Conservation (phyloP, 2,888 invertebrate genomes). For the Netelia virgata region DNA sequence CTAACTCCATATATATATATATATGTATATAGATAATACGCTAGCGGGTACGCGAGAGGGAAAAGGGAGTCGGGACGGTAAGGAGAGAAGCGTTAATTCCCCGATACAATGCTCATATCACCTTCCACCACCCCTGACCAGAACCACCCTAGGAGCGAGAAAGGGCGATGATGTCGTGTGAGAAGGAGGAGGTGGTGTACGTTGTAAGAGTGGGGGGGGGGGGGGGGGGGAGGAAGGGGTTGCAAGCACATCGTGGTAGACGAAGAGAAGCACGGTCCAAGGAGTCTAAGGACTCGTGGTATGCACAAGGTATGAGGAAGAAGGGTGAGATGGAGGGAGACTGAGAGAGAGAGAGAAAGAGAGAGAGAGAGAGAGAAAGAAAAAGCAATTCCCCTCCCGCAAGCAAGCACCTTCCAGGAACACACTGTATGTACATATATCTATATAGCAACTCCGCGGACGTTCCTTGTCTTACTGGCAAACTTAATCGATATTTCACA, state of each 20-base stretch:
- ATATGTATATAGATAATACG: slow-evolving; percentile 12
- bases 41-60: slow-evolving; percentile 65
- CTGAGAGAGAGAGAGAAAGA: slow-evolving; percentile 24
- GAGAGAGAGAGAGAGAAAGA: slow-evolving; percentile 23
- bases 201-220: not conserved
- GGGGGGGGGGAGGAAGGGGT: not conserved
- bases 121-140: slow-evolving; percentile 82
- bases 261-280: slow-evolving; percentile 42
- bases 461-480: slow-evolving; percentile 85
- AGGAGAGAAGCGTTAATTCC: slow-evolving; percentile 84
- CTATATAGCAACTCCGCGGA: slow-evolving; percentile 76
- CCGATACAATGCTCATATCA: slow-evolving; percentile 85
- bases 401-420: slow-evolving; percentile 60
- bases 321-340: slow-evolving; percentile 16
- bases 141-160: slow-evolving; percentile 73
- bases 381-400: slow-evolving; percentile 47
- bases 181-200: slow-evolving; percentile 24
- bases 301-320: slow-evolving; percentile 37
- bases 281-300: slow-evolving; percentile 53
- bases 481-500: slow-evolving; percentile 85
- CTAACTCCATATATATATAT: not conserved
- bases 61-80: slow-evolving; percentile 70
- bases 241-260: slow-evolving; percentile 12
- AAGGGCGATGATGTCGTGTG: slow-evolving; percentile 37
- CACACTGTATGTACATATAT: slow-evolving; percentile 37